These are phyloP conservation scores for Drosophila pectinifera DNA, from an alignment of 1,140 invertebrate genomes.

Conservation along the genomic window DNA sequence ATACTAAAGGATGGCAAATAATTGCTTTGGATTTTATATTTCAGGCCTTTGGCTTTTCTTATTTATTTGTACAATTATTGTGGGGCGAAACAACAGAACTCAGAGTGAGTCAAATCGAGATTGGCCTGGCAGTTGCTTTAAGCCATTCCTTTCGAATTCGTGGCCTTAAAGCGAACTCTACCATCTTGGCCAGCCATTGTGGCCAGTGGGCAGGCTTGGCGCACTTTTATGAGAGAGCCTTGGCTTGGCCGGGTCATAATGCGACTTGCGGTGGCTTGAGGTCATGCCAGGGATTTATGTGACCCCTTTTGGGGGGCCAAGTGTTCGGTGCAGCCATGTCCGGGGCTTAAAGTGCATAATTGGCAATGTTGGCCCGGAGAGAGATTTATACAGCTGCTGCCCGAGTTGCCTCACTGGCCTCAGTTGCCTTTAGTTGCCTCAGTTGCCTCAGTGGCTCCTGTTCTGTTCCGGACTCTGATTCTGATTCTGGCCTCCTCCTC, in stretches of 20 bases:
- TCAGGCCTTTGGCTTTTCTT: neutral
- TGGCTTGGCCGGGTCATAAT: slow-evolving; percentile 66
- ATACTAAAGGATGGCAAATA: slow-evolving; percentile 1
- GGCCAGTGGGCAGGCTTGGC: slow-evolving; percentile 41
- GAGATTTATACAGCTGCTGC: slow-evolving; percentile 66
- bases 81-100: neutral
- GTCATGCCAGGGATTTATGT: slow-evolving; percentile 66
- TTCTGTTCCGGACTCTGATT: slow-evolving; percentile 2
- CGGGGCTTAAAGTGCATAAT: slow-evolving; percentile 75
- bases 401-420: neutral
- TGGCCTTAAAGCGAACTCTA: slow-evolving; percentile 18
- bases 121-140: no score
- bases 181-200: slow-evolving; percentile 41
- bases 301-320: slow-evolving; percentile 49
- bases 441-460: neutral
- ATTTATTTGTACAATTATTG: slow-evolving; percentile 1
- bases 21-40: neutral
- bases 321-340: slow-evolving; percentile 24
- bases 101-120: neutral
- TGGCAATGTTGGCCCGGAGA: slow-evolving; percentile 65
- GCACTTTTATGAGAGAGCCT: slow-evolving; percentile 17
- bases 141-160: slow-evolving; percentile 14
- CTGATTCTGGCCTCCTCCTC: slow-evolving; percentile 15
- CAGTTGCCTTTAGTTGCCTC: neutral
- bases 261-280: slow-evolving; percentile 60